Percentiles rank a stretch among this genome's conserved stretches.
Conservation (phyloP, 2,113 vertebrate genomes). For the Saguinus midas region DNA sequence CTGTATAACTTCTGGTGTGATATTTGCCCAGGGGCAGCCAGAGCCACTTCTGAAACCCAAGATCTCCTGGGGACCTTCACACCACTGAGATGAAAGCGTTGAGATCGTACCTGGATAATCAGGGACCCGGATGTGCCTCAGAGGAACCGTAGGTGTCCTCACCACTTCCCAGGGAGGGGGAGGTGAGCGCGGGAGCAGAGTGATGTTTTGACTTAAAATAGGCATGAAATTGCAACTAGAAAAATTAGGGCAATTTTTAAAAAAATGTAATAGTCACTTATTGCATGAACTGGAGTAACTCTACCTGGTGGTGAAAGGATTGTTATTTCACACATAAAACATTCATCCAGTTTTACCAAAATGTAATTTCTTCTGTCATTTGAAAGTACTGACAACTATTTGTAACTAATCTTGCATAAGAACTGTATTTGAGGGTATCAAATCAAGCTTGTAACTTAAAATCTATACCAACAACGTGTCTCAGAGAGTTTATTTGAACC, state of each 20-base stretch:
- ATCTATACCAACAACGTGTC: slow-evolving; percentile 78
- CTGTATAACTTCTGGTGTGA: background rate
- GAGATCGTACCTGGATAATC: background rate
- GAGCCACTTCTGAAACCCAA: background rate
- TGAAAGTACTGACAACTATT: slow-evolving; percentile 69
- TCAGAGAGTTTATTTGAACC: slow-evolving; percentile 72
- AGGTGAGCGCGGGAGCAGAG: background rate
- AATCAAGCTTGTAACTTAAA: slow-evolving; percentile 82
- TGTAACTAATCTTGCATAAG: slow-evolving; percentile 78
- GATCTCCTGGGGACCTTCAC: background rate
- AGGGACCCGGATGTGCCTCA: background rate
- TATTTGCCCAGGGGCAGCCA: background rate
- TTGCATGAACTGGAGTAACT: slow-evolving; percentile 66
- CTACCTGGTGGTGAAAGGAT: slow-evolving; percentile 54
- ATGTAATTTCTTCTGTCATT: slow-evolving; percentile 68
- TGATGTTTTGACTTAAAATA: slow-evolving; percentile 53
- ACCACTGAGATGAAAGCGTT: background rate
- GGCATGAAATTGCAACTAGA: slow-evolving; percentile 53
- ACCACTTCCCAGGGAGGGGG: background rate
- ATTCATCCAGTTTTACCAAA: slow-evolving; percentile 68
- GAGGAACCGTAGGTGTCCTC: background rate
- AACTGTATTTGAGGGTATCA: slow-evolving; percentile 80
- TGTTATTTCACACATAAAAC: slow-evolving; percentile 54
- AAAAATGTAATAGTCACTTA: slow-evolving; percentile 51
- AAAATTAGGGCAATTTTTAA: background rate